Percentiles rank a stretch among this genome's conserved stretches.
Evolutionary conservation across 1,140 invertebrate genomes (phyloP).

Genomic region (Dendrolimus punctatus): DNA sequence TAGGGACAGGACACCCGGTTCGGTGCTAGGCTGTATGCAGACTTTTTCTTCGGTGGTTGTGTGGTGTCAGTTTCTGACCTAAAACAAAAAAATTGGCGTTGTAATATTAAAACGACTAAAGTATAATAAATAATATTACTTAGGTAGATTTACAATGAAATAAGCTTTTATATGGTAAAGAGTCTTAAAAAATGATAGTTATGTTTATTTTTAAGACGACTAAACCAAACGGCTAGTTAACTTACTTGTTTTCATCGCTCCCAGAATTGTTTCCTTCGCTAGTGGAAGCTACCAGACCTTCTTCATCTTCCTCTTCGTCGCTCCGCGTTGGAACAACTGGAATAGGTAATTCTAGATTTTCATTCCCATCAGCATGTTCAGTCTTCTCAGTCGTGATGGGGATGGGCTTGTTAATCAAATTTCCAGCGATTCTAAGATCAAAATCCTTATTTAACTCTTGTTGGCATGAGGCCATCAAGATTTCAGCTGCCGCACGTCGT

Average conservation of each 20-base stretch:
- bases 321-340: conserved; percentile 61
- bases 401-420: conserved; percentile 59
- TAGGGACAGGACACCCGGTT: conserved; percentile 94
- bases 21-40: conserved; percentile 95
- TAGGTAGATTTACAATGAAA: background rate
- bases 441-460: conserved; percentile 64
- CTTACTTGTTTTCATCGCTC: conserved; percentile 83
- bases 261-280: conserved; percentile 87
- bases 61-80: conserved; percentile 74
- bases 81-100: conserved; percentile 17
- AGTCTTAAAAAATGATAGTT: no score
- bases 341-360: conserved; percentile 28
- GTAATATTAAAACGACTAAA: background rate
- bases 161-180: no score
- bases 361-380: conserved; percentile 55
- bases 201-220: no score
- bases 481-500: conserved; percentile 70
- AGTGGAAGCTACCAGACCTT: conserved; percentile 79
- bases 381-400: conserved; percentile 86
- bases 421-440: conserved; percentile 68
- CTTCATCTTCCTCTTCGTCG: conserved; percentile 79
- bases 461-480: conserved; percentile 61
- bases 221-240: conserved; percentile 6
- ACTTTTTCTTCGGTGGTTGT: conserved; percentile 85
- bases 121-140: background rate